Conservation (phyloP, 2,888 invertebrate species). For the Zhuqinia jingwanae region DNA sequence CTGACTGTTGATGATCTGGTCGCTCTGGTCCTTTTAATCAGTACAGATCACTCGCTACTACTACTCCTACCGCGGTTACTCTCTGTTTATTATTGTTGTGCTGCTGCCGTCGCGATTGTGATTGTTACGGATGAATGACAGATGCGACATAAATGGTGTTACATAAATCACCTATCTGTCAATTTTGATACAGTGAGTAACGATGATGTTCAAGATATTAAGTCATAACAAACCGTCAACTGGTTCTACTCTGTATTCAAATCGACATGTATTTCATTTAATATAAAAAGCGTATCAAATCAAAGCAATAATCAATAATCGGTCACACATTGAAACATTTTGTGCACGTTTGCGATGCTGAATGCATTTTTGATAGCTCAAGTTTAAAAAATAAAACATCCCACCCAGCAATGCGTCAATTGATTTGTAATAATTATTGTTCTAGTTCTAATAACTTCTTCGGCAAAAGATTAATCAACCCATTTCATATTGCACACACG, state of each 20-base stretch:
- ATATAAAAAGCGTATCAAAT: constrained; percentile 30
- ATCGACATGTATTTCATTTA: background rate
- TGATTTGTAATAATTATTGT: too few species aligned
- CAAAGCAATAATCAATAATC: constrained; percentile 6
- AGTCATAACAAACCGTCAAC: constrained; percentile 35
- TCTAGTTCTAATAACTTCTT: too few species aligned
- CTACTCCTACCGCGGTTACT: background rate
- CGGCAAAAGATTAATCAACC: too few species aligned
- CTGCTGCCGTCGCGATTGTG: constrained; percentile 22
- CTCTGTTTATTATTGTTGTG: too few species aligned
- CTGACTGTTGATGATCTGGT: constrained; percentile 47
- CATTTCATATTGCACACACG: too few species aligned
- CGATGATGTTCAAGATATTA: constrained; percentile 29
- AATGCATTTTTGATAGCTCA: too few species aligned
- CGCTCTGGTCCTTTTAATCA: constrained; percentile 47
- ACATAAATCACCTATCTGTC: constrained; percentile 69
- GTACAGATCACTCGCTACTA: constrained; percentile 29
- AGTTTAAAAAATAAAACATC: too few species aligned
- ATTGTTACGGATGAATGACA: constrained; percentile 64
- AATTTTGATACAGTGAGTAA: constrained; percentile 43
- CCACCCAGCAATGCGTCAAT: too few species aligned
- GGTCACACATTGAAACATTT: constrained; percentile 19
- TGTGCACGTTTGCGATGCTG: too few species aligned
- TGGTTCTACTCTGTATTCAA: constrained; percentile 25
- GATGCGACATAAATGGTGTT: constrained; percentile 71